phyloP scores from a whole-genome alignment of 1,140 invertebrate species.

The Lepidurus packardi region DNA sequence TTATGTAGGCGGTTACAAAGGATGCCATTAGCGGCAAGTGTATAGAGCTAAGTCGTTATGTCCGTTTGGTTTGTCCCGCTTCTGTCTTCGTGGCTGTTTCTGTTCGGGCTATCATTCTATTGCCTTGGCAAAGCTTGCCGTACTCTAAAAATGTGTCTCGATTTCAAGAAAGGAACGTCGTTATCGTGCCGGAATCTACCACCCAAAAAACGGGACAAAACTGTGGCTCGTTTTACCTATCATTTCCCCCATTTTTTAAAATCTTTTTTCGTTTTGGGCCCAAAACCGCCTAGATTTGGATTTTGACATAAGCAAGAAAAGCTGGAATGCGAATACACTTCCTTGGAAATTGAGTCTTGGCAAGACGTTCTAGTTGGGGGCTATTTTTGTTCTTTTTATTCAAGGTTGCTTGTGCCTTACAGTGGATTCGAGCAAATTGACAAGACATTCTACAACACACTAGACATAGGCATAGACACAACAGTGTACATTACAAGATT shows the following conservation, averaged over 20 bases:
- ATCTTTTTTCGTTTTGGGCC: neutral
- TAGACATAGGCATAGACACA: neutral
- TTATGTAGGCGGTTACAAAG: constrained; percentile 18
- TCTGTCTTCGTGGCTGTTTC: neutral
- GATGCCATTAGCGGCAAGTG: neutral
- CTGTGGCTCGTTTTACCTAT: neutral
- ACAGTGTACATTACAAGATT: no score
- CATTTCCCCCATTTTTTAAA: neutral
- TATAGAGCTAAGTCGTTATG: neutral
- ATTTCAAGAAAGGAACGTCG: neutral
- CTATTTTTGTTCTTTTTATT: constrained; percentile 15
- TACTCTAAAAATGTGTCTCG: neutral
- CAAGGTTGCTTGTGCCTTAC: neutral
- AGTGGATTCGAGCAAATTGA: neutral
- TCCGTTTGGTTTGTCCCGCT: neutral
- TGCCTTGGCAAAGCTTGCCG: neutral
- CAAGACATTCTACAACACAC: neutral
- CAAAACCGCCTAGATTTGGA: neutral
- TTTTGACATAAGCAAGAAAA: neutral
- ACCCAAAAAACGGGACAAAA: neutral
- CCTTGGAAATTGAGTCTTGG: neutral
- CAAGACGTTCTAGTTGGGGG: neutral
- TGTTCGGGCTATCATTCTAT: neutral
- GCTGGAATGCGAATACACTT: neutral
- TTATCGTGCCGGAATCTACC: neutral